phyloP scores from a whole-genome alignment of 1,140 invertebrate species.

The Globodera rostochiensis region DNA sequence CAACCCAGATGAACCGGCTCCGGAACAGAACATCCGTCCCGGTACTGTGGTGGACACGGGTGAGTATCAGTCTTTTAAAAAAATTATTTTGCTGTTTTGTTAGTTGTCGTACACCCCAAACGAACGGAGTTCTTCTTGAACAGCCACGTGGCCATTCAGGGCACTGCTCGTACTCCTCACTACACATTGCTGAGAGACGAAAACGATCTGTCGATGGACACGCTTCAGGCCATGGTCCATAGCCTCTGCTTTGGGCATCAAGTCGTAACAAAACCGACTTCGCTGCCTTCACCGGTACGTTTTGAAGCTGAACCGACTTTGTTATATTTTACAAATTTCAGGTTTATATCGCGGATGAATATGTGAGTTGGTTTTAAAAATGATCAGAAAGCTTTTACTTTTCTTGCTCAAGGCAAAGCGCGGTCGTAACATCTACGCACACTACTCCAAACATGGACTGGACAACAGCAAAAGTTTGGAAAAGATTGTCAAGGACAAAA shows the following conservation, averaged over 20 bases:
- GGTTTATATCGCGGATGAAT: not conserved
- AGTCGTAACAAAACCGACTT: conserved; percentile 36
- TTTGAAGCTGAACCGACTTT: not conserved
- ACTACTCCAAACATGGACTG: conserved; percentile 4
- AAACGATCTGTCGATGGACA: conserved; percentile 34
- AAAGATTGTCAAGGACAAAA: conserved; percentile 12
- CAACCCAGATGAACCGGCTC: too few relatives aligned
- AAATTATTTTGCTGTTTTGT: not conserved
- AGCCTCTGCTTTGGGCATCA: conserved; percentile 28
- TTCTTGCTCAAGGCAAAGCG: conserved; percentile 31
- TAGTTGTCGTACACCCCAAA: conserved; percentile 19
- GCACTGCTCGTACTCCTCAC: conserved; percentile 34
- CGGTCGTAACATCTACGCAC: conserved; percentile 27
- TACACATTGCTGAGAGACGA: conserved; percentile 38
- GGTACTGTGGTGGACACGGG: conserved; percentile 19
- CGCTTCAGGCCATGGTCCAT: conserved; percentile 23
- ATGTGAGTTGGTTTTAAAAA: not conserved
- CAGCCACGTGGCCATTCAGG: conserved; percentile 24
- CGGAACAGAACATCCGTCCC: conserved; percentile 18
- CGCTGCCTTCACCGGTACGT: conserved; percentile 34
- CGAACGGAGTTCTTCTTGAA: conserved; percentile 30
- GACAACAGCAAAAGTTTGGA: conserved; percentile 11
- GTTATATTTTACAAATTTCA: not conserved
- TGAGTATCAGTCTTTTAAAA: not conserved
- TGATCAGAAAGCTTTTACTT: not conserved